Percentiles rank a stretch among this genome's conserved stretches.
These are phyloP conservation scores for Melolontha melolontha DNA, from an alignment of 2,888 invertebrate species.

Conservation along the genomic window DNA sequence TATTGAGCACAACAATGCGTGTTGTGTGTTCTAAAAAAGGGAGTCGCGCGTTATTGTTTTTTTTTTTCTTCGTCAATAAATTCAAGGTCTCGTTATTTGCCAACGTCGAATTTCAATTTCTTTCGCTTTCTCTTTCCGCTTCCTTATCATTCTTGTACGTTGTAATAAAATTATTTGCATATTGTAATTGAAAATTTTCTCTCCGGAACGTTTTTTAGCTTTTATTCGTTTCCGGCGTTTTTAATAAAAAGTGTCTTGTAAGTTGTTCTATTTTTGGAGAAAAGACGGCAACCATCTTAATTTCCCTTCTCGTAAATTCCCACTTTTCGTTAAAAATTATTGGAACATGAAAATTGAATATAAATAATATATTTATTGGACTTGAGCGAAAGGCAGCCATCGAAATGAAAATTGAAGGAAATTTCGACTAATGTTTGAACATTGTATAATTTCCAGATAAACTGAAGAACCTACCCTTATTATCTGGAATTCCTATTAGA, in stretches of 20 bases:
- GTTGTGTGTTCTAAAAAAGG: too few species aligned
- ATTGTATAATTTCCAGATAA: too few species aligned
- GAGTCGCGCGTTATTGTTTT: too few species aligned
- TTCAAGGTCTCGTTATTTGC: slow-evolving; percentile 28
- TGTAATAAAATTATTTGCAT: slow-evolving; percentile 37
- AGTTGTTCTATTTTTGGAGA: slow-evolving; percentile 19
- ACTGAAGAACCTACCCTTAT: too few species aligned
- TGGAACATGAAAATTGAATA: slow-evolving; percentile 8
- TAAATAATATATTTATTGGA: slow-evolving; percentile 25
- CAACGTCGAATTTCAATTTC: slow-evolving; percentile 35
- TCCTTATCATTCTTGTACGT: slow-evolving; percentile 15
- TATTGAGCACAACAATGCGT: too few species aligned
- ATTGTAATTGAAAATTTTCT: slow-evolving; percentile 35
- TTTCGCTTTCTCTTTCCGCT: background rate
- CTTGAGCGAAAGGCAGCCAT: background rate
- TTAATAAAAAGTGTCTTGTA: slow-evolving; percentile 27
- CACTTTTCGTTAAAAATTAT: background rate
- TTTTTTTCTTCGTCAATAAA: slow-evolving; percentile 15
- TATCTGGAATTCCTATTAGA: too few species aligned
- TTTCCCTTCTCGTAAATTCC: slow-evolving; percentile 4
- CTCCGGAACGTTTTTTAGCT: slow-evolving; percentile 17
- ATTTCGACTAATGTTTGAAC: too few species aligned
- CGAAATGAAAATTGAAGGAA: too few species aligned
- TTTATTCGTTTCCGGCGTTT: slow-evolving; percentile 21
- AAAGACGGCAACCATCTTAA: background rate